Conservation (phyloP, 2,797 vertebrate genomes). For the Coracias cyanogaster region DNA sequence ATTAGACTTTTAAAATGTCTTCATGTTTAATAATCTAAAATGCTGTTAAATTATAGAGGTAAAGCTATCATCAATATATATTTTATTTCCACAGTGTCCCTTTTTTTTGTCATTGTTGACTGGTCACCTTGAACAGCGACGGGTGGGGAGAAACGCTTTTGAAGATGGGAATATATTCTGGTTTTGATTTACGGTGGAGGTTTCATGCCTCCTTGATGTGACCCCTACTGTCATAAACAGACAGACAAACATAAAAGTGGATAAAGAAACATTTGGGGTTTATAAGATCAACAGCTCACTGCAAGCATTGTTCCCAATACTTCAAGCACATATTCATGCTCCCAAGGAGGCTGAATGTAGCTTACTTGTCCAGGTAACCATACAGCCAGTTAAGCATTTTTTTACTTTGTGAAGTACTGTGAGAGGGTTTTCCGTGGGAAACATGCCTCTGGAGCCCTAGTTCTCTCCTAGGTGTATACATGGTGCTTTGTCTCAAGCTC, state of each 20-base stretch:
- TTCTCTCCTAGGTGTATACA: neutral
- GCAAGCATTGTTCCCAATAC: neutral
- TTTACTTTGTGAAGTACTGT: neutral
- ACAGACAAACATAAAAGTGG: neutral
- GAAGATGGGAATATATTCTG: neutral
- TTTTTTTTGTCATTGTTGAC: slow-evolving; percentile 21
- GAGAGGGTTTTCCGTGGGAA: neutral
- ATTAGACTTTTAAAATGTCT: slow-evolving; percentile 31
- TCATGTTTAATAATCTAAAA: slow-evolving; percentile 59
- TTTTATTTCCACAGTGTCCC: slow-evolving; percentile 56
- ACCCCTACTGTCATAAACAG: neutral
- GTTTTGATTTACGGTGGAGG: slow-evolving; percentile 7
- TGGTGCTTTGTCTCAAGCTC: neutral
- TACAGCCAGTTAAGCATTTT: neutral
- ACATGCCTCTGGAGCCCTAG: neutral
- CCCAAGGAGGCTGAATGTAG: neutral
- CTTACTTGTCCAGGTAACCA: neutral
- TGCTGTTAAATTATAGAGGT: slow-evolving; percentile 37
- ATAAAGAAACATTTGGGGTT: neutral
- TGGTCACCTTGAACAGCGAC: slow-evolving; percentile 4
- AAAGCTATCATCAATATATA: slow-evolving; percentile 23
- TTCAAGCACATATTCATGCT: neutral
- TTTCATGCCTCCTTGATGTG: slow-evolving; percentile 9
- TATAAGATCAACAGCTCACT: neutral
- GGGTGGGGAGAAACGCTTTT: neutral